These are phyloP conservation scores for Embidobia sp. DNA, from an alignment of 2,888 invertebrate genomes.

Conservation along the genomic window DNA sequence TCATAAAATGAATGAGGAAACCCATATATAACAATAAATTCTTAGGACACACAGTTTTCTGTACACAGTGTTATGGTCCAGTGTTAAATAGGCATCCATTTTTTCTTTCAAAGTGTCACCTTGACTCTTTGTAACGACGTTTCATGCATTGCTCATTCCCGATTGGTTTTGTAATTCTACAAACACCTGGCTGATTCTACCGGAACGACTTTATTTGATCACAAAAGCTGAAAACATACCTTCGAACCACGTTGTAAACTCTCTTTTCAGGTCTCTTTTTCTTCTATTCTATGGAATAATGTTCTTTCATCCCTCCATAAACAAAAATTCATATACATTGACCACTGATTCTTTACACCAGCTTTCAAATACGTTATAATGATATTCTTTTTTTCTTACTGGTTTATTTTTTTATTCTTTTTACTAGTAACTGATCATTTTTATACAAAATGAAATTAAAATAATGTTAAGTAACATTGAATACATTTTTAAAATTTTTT, in stretches of 20 bases:
- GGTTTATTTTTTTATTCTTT: too few relatives aligned
- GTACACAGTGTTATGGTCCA: conserved; percentile 34
- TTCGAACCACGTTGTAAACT: conserved; percentile 73
- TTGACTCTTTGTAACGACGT: conserved; percentile 58
- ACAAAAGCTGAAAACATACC: conserved; percentile 75
- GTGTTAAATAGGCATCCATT: conserved; percentile 46
- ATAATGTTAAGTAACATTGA: too few relatives aligned
- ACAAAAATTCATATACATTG: conserved; percentile 72
- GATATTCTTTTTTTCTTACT: conserved; percentile 37
- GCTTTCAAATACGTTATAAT: conserved; percentile 64
- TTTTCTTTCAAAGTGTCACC: conserved; percentile 54
- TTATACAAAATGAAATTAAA: too few relatives aligned
- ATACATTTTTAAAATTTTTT: too few relatives aligned
- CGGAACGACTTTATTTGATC: conserved; percentile 72
- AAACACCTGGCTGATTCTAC: conserved; percentile 71
- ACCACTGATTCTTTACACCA: conserved; percentile 71
- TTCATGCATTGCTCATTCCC: conserved; percentile 60
- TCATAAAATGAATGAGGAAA: neutral
- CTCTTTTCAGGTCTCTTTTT: conserved; percentile 69
- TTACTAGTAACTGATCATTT: too few relatives aligned
- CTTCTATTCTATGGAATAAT: conserved; percentile 70
- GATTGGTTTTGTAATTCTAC: conserved; percentile 59
- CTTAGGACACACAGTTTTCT: conserved; percentile 25
- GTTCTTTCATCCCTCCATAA: conserved; percentile 74
- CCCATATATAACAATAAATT: conserved; percentile 15